A percentile compares a stretch with the other conserved stretches of the same genome.
These are phyloP conservation scores for Pipistrellus kuhlii DNA, from an alignment of 2,797 vertebrate genomes.

Conservation along the genomic window DNA sequence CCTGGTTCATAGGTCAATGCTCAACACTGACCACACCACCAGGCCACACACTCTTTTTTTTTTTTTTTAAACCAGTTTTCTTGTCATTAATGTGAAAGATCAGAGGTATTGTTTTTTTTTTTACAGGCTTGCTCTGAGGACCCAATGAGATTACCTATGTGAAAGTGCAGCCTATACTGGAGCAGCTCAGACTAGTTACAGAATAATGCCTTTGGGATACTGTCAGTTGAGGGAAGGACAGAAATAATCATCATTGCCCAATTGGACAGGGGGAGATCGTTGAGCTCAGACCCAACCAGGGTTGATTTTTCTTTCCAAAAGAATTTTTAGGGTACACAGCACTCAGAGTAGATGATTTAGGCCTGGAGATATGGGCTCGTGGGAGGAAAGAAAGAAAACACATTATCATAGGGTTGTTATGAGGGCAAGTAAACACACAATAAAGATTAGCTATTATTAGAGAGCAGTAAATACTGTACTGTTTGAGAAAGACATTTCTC, in stretches of 20 bases:
- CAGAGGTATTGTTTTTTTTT: background rate
- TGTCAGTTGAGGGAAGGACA: background rate
- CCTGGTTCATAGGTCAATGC: too few relatives aligned
- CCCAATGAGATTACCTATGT: background rate
- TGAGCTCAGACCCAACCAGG: background rate
- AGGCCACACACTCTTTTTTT: background rate
- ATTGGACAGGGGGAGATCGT: background rate
- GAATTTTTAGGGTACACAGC: background rate
- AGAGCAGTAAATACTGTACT: background rate
- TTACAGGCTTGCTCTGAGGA: background rate
- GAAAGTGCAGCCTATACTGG: background rate
- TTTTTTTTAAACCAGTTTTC: background rate
- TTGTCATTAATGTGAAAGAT: background rate
- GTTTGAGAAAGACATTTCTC: conserved; percentile 14
- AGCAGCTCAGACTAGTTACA: background rate
- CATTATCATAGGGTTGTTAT: background rate
- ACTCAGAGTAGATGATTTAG: background rate
- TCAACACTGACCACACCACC: too few relatives aligned
- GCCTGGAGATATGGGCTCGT: background rate
- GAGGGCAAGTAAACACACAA: background rate
- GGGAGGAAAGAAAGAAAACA: conserved; percentile 29
- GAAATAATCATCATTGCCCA: background rate
- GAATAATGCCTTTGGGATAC: background rate
- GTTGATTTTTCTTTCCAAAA: conserved; percentile 2
- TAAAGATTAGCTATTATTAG: background rate